A percentile compares a stretch with the other conserved stretches of the same genome.
These are phyloP conservation scores for Pterocles orientalis DNA, from an alignment of 2,113 vertebrate genomes.

Conservation along the genomic window DNA sequence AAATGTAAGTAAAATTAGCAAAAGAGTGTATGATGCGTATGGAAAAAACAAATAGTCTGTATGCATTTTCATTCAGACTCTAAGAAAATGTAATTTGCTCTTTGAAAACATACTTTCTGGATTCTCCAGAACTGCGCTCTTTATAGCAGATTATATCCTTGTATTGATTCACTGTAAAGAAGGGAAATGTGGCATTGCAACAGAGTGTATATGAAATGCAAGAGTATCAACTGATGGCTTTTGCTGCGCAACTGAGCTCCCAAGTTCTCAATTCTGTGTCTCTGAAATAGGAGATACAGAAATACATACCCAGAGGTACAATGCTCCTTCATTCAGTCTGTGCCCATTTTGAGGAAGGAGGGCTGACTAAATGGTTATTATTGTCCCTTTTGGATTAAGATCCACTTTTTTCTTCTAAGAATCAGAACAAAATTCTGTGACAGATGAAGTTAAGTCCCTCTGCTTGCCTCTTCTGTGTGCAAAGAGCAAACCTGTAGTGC, in stretches of 20 bases:
- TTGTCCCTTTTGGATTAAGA: background rate
- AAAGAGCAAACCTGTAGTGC: background rate
- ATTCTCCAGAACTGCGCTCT: background rate
- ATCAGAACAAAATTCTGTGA: background rate
- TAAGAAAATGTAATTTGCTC: background rate
- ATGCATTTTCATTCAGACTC: background rate
- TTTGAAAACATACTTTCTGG: background rate
- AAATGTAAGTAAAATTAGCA: background rate
- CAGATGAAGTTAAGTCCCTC: background rate
- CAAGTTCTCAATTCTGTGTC: background rate
- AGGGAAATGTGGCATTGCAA: background rate
- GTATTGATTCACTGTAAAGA: background rate
- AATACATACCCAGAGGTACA: background rate
- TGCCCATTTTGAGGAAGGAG: background rate
- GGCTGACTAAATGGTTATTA: background rate
- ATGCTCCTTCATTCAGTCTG: background rate
- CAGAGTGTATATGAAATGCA: background rate
- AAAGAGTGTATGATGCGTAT: background rate
- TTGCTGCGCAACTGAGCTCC: background rate
- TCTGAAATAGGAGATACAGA: background rate
- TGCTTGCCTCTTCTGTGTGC: background rate
- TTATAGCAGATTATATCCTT: background rate
- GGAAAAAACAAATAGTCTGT: background rate
- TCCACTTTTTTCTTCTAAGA: background rate
- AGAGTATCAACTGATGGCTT: background rate